Conservation (phyloP, 1,140 invertebrate species). For the Aphidius ervi region DNA sequence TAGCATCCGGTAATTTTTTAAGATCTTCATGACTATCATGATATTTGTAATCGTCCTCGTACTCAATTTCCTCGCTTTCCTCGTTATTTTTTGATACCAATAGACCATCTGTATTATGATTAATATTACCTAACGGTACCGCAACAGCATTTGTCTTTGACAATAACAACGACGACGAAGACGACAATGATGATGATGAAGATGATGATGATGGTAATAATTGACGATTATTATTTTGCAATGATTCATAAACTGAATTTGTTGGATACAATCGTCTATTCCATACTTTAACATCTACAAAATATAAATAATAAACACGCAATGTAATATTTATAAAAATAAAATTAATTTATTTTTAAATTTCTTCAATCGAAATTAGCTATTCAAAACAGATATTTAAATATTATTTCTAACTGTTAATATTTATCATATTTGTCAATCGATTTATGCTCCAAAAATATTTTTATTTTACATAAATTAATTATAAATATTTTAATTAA, state of each 20-base stretch:
- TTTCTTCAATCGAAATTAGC: background rate
- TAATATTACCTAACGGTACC: slow-evolving; percentile 2
- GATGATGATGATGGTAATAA: slow-evolving; percentile 20
- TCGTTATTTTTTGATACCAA: slow-evolving; percentile 13
- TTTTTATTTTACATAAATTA: too few species aligned
- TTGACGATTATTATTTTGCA: slow-evolving; percentile 22
- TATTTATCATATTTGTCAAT: background rate
- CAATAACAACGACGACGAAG: slow-evolving; percentile 16
- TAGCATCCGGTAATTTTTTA: background rate
- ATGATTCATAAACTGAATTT: slow-evolving; percentile 37
- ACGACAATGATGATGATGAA: slow-evolving; percentile 20
- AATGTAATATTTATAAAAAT: background rate
- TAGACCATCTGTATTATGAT: background rate
- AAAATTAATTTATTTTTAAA: background rate
- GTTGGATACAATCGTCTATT: slow-evolving; percentile 37
- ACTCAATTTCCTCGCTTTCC: slow-evolving; percentile 29
- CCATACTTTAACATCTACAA: slow-evolving; percentile 34
- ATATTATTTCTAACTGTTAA: slow-evolving; percentile 12
- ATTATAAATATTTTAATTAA: too few species aligned
- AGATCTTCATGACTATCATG: slow-evolving; percentile 6
- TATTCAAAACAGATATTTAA: slow-evolving; percentile 5
- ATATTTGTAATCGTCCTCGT: slow-evolving; percentile 24
- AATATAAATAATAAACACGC: slow-evolving; percentile 19
- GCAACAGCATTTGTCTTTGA: slow-evolving; percentile 26
- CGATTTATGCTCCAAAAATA: too few species aligned